Evolutionary conservation across 1,140 invertebrate genomes (phyloP).

Genomic region (Zaprionus ornatus): DNA sequence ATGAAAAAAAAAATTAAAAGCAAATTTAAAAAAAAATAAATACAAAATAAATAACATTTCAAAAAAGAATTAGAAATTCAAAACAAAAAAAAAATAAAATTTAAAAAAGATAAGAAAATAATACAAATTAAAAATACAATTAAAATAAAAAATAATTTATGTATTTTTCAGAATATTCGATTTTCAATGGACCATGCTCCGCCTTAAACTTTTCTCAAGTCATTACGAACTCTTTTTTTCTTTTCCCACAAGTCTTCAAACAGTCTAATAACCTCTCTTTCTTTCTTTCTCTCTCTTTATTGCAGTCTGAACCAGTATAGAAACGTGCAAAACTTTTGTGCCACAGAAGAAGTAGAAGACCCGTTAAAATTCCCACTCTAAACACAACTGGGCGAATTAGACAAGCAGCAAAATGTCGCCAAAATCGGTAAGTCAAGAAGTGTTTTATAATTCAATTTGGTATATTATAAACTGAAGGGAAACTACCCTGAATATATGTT

Average conservation of each 20-base stretch:
- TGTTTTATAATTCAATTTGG: neutral
- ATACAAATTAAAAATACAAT: no score
- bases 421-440: conserved; percentile 70
- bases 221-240: neutral
- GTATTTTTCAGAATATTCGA: no score
- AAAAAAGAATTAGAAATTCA: neutral
- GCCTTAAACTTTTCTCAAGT: no score
- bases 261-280: neutral
- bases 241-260: neutral
- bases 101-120: no score
- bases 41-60: neutral
- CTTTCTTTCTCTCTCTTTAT: conserved; percentile 1
- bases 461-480: neutral
- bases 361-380: conserved; percentile 35
- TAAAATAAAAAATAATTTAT: no score
- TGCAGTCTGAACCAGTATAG: conserved; percentile 34
- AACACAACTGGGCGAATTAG: conserved; percentile 45
- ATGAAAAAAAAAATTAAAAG: no score
- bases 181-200: no score
- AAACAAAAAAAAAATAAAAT: no score
- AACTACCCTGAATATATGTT: neutral
- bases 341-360: conserved; percentile 21
- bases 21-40: no score
- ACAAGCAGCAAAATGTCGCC: conserved; percentile 75
- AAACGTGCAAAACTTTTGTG: conserved; percentile 32